These are phyloP conservation scores for Corythaixoides concolor DNA, from an alignment of 2,113 vertebrate genomes.

Conservation along the genomic window DNA sequence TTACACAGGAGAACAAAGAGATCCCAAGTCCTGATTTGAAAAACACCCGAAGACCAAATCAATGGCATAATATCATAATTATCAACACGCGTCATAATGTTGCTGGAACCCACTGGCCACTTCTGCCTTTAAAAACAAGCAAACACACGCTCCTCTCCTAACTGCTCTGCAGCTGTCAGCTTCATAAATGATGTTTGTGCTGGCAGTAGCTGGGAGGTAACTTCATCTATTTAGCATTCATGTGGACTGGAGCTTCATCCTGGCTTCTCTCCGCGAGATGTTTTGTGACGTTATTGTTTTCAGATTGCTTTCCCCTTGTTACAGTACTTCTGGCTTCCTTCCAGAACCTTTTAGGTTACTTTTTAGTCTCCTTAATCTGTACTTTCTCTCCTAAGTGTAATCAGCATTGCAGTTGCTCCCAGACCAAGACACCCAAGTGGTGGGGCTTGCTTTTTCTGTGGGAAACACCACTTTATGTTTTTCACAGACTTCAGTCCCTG, in stretches of 20 bases:
- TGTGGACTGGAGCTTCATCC: conserved; percentile 10
- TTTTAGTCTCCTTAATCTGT: background rate
- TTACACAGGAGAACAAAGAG: conserved; percentile 45
- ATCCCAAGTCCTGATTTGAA: conserved; percentile 12
- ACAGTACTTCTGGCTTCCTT: conserved; percentile 1
- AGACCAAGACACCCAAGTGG: background rate
- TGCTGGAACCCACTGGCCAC: background rate
- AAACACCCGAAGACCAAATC: conserved; percentile 24
- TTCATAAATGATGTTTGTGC: conserved; percentile 1
- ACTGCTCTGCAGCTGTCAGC: background rate
- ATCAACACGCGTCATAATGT: background rate
- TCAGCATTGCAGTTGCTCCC: background rate
- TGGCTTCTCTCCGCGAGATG: conserved; percentile 28
- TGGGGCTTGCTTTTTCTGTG: background rate
- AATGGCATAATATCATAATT: background rate
- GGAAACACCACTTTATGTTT: background rate
- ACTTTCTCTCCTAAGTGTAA: background rate
- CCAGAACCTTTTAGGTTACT: conserved; percentile 5
- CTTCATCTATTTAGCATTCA: background rate
- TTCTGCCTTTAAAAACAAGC: background rate
- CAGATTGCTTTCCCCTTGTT: conserved; percentile 13
- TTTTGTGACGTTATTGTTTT: background rate
- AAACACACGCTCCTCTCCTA: background rate
- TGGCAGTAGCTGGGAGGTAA: background rate
- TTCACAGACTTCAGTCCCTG: background rate